Evolutionary conservation across 2,113 vertebrate species (phyloP).

Genomic region (Probosciger aterrimus): DNA sequence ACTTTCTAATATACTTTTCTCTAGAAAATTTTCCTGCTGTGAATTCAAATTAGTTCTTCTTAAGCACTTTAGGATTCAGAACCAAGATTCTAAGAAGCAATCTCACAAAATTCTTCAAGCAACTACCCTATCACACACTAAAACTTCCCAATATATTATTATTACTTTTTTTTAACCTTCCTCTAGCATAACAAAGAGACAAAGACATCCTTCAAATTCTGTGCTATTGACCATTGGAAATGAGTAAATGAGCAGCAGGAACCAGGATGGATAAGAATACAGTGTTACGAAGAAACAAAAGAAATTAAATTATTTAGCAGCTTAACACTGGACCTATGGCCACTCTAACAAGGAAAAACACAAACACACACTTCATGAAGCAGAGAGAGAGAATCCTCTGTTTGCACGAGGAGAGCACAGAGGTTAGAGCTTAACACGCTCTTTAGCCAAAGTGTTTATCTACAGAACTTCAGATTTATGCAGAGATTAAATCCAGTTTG

Average conservation of each 20-base stretch:
- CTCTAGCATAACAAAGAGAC: not conserved
- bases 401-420: not conserved
- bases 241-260: not conserved
- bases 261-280: not conserved
- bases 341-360: not conserved
- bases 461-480: constrained; percentile 4
- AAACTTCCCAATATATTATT: not conserved
- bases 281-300: not conserved
- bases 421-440: not conserved
- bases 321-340: not conserved
- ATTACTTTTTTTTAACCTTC: not conserved
- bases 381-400: not conserved
- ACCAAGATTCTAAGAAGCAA: not conserved
- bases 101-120: not conserved
- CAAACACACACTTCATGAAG: not conserved
- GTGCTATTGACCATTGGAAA: not conserved
- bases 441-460: not conserved
- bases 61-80: not conserved
- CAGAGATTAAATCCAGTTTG: constrained; percentile 10
- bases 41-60: not conserved
- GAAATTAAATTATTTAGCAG: not conserved
- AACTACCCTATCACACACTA: not conserved
- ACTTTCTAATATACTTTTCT: not conserved
- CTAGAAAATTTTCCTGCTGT: not conserved
- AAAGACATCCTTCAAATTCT: not conserved